Percentiles rank a stretch among this genome's conserved stretches.
Evolutionary conservation across 2,797 vertebrate genomes (phyloP).

Genomic region (Diceros bicornis): DNA sequence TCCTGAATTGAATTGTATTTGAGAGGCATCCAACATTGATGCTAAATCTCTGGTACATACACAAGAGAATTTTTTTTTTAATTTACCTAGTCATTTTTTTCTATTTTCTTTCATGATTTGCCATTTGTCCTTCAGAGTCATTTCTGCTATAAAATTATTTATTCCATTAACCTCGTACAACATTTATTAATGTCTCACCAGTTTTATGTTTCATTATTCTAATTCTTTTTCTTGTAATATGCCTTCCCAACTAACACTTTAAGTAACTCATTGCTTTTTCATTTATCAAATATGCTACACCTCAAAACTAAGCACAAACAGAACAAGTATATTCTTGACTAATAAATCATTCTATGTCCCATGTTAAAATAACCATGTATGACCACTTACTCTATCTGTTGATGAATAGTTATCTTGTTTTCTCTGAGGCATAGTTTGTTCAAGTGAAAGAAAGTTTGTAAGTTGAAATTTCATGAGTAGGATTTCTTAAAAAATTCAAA

Average conservation of each 20-base stretch:
- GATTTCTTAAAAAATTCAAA: background rate
- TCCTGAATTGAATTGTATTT: background rate
- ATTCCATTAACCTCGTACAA: background rate
- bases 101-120: background rate
- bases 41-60: background rate
- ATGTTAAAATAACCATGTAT: background rate
- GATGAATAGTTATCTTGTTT: background rate
- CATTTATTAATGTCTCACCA: constrained; percentile 3
- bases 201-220: constrained; percentile 41
- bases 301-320: background rate
- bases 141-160: background rate
- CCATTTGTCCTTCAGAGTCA: background rate
- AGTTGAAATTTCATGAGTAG: background rate
- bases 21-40: background rate
- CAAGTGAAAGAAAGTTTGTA: constrained; percentile 47
- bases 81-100: constrained; percentile 16
- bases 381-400: background rate
- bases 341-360: background rate
- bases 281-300: background rate
- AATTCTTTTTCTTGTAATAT: background rate
- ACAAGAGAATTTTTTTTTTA: background rate
- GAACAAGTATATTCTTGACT: background rate
- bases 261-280: background rate
- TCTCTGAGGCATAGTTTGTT: background rate
- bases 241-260: background rate